Evolutionary conservation across 2,797 vertebrate genomes (phyloP).

Genomic region (Heliangelus exortis): DNA sequence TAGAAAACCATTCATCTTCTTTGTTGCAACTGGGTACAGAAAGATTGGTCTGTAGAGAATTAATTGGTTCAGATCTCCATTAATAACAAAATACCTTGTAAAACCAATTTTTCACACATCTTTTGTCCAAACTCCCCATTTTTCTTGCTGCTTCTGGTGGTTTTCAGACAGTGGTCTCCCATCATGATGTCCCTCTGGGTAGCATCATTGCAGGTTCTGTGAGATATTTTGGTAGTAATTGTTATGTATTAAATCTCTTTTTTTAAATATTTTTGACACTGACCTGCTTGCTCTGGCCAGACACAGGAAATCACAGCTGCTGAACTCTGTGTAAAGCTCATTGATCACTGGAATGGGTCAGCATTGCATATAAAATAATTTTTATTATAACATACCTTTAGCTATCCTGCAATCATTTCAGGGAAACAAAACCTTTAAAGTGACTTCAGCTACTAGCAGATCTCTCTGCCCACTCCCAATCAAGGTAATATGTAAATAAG

Average conservation of each 20-base stretch:
- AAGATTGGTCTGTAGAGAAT: background rate
- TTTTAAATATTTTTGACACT: background rate
- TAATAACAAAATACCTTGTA: background rate
- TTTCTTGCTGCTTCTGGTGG: background rate
- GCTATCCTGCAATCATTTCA: background rate
- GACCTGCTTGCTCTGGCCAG: background rate
- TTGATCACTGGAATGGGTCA: background rate
- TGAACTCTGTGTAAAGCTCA: background rate
- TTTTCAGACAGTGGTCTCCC: background rate
- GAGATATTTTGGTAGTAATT: background rate
- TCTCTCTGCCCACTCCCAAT: background rate
- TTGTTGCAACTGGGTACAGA: background rate
- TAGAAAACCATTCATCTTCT: background rate
- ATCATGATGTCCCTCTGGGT: background rate
- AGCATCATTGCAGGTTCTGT: background rate
- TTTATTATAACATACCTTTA: background rate
- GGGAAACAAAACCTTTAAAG: background rate
- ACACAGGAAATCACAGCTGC: slow-evolving; percentile 33
- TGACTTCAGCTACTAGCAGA: background rate
- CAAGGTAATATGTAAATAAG: background rate
- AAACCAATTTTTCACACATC: background rate
- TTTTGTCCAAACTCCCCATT: background rate
- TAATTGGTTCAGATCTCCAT: background rate
- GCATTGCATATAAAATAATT: background rate
- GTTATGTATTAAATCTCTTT: background rate